A percentile compares a stretch with the other conserved stretches of the same genome.
phyloP scores from a whole-genome alignment of 1,140 invertebrate genomes.

The Cyphomyrmex costatus region DNA sequence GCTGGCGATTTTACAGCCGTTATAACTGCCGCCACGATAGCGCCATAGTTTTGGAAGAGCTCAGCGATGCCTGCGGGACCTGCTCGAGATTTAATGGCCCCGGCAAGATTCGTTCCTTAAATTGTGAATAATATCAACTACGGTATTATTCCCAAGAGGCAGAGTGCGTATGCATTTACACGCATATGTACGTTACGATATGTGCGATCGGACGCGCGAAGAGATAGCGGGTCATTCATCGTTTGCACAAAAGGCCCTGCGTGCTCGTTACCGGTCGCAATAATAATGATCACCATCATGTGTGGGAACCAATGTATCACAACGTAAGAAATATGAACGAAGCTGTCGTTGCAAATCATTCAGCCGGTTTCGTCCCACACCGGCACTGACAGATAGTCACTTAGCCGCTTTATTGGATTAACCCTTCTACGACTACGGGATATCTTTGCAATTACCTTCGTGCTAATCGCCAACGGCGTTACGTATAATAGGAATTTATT shows the following conservation, averaged over 20 bases:
- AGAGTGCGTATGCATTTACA: constrained; percentile 6
- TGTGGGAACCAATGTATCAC: background rate
- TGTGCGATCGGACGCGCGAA: background rate
- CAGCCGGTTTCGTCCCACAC: constrained; percentile 29
- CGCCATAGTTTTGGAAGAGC: constrained; percentile 30
- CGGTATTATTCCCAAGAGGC: constrained; percentile 46
- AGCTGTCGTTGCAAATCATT: constrained; percentile 36
- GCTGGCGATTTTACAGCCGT: constrained; percentile 64
- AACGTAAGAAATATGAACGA: constrained; percentile 42
- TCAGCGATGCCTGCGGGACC: constrained; percentile 47
- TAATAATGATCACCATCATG: constrained; percentile 45
- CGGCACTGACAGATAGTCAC: constrained; percentile 8
- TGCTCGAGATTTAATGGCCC: constrained; percentile 54
- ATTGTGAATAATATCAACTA: constrained; percentile 64
- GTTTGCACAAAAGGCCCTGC: background rate
- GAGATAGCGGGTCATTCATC: background rate
- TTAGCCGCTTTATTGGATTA: constrained; percentile 74
- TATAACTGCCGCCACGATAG: constrained; percentile 62
- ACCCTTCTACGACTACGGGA: constrained; percentile 51
- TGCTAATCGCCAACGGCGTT: constrained; percentile 74
- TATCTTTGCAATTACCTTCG: constrained; percentile 68
- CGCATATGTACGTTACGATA: constrained; percentile 27
- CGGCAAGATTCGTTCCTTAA: constrained; percentile 64
- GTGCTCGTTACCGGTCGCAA: constrained; percentile 3
- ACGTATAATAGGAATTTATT: constrained; percentile 75